phyloP scores from a whole-genome alignment of 2,888 invertebrate species.

The Alloscopus bannaensis region DNA sequence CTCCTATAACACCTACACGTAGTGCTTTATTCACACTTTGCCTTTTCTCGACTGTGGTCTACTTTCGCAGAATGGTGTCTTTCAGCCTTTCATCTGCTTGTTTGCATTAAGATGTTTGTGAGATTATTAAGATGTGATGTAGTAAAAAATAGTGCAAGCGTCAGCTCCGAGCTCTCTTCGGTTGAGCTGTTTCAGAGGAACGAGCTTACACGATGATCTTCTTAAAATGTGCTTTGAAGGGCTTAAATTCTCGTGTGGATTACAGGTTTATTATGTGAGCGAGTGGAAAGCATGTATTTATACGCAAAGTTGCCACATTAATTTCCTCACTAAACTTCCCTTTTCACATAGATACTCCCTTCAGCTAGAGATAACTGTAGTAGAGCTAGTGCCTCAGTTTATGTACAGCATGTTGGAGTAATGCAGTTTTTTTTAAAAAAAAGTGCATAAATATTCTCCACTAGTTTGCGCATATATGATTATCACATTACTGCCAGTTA shows the following conservation, averaged over 20 bases:
- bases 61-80: conserved; percentile 38
- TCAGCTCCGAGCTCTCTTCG: neutral
- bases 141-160: conserved; percentile 21
- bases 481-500: conserved; percentile 33
- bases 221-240: conserved; percentile 33
- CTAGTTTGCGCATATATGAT: conserved; percentile 12
- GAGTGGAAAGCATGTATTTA: conserved; percentile 12
- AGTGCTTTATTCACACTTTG: neutral
- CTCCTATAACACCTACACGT: conserved; percentile 6
- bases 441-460: conserved; percentile 1
- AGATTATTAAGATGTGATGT: conserved; percentile 22
- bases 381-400: neutral
- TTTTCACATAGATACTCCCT: conserved; percentile 2
- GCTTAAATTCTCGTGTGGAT: conserved; percentile 31
- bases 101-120: conserved; percentile 2
- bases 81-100: conserved; percentile 30
- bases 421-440: neutral
- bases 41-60: conserved; percentile 20
- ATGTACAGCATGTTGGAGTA: neutral
- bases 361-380: no score
- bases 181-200: neutral
- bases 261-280: no score
- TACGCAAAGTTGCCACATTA: conserved; percentile 15
- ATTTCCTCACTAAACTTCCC: conserved; percentile 19
- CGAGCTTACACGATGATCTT: conserved; percentile 37